A percentile compares a stretch with the other conserved stretches of the same genome.
These are phyloP conservation scores for Colletes latitarsis DNA, from an alignment of 1,140 invertebrate genomes.

Conservation along the genomic window DNA sequence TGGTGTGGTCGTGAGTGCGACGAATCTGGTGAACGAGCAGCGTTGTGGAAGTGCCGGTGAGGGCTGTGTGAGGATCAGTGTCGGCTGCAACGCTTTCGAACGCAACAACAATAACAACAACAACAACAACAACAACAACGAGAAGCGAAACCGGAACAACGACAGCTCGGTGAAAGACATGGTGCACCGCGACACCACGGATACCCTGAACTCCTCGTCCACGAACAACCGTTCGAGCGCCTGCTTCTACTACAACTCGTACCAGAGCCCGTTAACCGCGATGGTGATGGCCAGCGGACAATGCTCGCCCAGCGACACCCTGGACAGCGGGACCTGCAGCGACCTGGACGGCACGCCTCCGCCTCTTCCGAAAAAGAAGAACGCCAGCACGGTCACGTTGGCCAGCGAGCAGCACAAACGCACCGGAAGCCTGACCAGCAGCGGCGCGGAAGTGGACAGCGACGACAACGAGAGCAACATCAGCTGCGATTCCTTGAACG, in stretches of 20 bases:
- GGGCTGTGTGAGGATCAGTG: constrained; percentile 80
- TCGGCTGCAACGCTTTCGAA: constrained; percentile 71
- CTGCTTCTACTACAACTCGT: constrained; percentile 83
- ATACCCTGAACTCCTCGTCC: constrained; percentile 55
- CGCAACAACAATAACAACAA: constrained; percentile 64
- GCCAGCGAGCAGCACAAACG: constrained; percentile 80
- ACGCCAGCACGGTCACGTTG: constrained; percentile 75
- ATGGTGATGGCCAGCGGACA: constrained; percentile 88
- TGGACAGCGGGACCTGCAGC: constrained; percentile 91
- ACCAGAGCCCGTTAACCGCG: constrained; percentile 76
- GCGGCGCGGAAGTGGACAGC: constrained; percentile 83
- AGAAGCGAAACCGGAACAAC: constrained; percentile 31
- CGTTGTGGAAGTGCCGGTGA: constrained; percentile 64
- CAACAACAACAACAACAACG: constrained; percentile 56
- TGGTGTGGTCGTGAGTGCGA: constrained; percentile 71
- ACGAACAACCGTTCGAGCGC: constrained; percentile 64
- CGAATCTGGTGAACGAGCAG: constrained; percentile 64
- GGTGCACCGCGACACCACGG: constrained; percentile 67
- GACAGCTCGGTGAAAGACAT: constrained; percentile 58
- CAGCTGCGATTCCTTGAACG: constrained; percentile 87
- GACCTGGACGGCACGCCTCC: constrained; percentile 89
- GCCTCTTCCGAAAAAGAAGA: constrained; percentile 86
- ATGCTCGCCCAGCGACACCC: constrained; percentile 88
- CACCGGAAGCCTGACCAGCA: constrained; percentile 82
- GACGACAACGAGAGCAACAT: constrained; percentile 87